Evolutionary conservation across 2,888 invertebrate genomes (phyloP).

Genomic region (Orchesella flavescens): DNA sequence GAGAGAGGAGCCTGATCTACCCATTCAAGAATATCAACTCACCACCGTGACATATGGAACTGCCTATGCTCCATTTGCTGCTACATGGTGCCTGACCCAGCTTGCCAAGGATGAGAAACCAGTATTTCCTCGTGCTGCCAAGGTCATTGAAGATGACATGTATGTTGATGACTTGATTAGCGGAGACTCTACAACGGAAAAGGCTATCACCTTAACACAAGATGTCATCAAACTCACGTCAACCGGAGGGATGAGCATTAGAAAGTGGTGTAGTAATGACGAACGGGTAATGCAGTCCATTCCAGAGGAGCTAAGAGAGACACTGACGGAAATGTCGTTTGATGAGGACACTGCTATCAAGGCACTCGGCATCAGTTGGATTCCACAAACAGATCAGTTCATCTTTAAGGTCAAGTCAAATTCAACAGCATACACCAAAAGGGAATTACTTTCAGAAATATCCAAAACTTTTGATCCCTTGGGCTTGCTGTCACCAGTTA

Average conservation of each 20-base stretch:
- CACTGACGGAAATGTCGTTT: background rate
- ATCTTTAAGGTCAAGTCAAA: background rate
- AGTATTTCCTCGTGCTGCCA: constrained; percentile 53
- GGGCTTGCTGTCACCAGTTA: constrained; percentile 40
- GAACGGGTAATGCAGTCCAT: constrained; percentile 22
- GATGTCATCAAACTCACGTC: constrained; percentile 12
- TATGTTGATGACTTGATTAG: constrained; percentile 72
- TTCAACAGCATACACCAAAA: constrained; percentile 12
- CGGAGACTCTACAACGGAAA: background rate
- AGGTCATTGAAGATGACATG: constrained; percentile 67
- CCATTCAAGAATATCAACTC: constrained; percentile 65
- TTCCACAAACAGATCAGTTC: constrained; percentile 23
- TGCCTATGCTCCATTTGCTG: constrained; percentile 72
- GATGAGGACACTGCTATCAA: constrained; percentile 31
- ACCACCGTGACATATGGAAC: constrained; percentile 73
- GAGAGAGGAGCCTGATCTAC: constrained; percentile 69
- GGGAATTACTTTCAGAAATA: constrained; percentile 23
- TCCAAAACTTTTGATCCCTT: too few relatives aligned
- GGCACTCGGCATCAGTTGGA: constrained; percentile 56
- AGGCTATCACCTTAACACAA: constrained; percentile 13
- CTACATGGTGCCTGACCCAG: constrained; percentile 71
- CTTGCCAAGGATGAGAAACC: constrained; percentile 69
- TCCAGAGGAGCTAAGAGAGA: constrained; percentile 36
- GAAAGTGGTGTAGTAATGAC: constrained; percentile 56
- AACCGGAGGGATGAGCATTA: background rate